Conservation (phyloP, 2,113 vertebrate species). For the Raja brachyura region DNA sequence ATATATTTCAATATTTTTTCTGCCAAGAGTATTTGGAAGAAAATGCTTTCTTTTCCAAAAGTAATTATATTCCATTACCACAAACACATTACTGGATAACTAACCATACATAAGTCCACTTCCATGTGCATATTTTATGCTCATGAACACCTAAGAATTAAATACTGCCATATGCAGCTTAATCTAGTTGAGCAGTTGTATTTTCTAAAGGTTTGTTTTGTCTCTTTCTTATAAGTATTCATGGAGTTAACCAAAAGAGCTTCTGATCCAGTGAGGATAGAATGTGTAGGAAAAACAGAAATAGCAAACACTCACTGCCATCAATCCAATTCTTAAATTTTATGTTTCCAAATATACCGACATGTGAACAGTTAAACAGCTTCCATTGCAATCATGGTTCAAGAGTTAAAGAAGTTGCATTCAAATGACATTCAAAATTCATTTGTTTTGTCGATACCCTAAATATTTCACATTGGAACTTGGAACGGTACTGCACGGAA, state of each 20-base stretch:
- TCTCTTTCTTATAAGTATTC: not conserved
- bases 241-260: not conserved
- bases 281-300: not conserved
- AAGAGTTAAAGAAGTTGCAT: not conserved
- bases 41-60: not conserved
- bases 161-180: not conserved
- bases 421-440: not conserved
- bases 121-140: not conserved
- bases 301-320: not conserved
- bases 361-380: not conserved
- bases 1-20: not conserved
- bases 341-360: not conserved
- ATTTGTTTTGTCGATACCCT: not conserved
- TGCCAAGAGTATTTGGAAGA: not conserved
- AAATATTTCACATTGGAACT: not conserved
- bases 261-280: not conserved
- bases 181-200: not conserved
- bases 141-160: not conserved
- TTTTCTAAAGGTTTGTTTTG: not conserved
- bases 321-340: not conserved
- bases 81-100: not conserved
- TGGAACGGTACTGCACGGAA: no score
- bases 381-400: not conserved
- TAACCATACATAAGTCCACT: not conserved
- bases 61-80: not conserved